These are phyloP conservation scores for Hermaeophaga mercurialis DNA, from an alignment of 2,888 invertebrate species.

Conservation along the genomic window DNA sequence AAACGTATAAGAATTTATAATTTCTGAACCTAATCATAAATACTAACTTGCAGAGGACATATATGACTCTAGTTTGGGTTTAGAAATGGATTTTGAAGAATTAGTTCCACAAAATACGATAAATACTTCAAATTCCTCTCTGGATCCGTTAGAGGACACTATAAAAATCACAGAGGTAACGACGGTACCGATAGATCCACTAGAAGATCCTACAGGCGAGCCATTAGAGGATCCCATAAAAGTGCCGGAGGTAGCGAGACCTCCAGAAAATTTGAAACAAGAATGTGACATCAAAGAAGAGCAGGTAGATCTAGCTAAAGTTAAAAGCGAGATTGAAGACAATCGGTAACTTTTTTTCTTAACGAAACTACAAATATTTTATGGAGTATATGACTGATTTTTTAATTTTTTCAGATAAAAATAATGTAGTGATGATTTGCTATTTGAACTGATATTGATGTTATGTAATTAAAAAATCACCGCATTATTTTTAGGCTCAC, in stretches of 20 bases:
- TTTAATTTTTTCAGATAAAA: not conserved
- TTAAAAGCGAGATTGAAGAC: constrained; percentile 8
- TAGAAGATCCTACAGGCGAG: no score
- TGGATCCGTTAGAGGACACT: not conserved
- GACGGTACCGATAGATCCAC: not conserved
- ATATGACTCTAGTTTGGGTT: constrained; percentile 26
- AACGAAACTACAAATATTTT: not conserved
- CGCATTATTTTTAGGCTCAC: not conserved
- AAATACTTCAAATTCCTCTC: not conserved
- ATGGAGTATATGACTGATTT: constrained; percentile 16
- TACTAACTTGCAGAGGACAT: constrained; percentile 23
- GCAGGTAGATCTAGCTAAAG: constrained; percentile 8
- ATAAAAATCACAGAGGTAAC: not conserved
- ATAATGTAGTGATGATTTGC: not conserved
- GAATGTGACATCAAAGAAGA: constrained; percentile 19
- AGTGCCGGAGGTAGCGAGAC: not conserved
- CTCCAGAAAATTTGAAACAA: constrained; percentile 10
- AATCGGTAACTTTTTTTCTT: constrained; percentile 17
- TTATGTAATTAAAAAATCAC: no score
- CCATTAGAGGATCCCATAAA: not conserved
- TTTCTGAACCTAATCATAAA: not conserved
- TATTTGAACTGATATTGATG: not conserved
- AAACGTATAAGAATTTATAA: not conserved
- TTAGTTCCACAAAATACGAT: constrained; percentile 15
- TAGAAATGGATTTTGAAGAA: constrained; percentile 32